Conservation (phyloP, 1,140 invertebrate species). For the Lysiphlebus fabarum region DNA sequence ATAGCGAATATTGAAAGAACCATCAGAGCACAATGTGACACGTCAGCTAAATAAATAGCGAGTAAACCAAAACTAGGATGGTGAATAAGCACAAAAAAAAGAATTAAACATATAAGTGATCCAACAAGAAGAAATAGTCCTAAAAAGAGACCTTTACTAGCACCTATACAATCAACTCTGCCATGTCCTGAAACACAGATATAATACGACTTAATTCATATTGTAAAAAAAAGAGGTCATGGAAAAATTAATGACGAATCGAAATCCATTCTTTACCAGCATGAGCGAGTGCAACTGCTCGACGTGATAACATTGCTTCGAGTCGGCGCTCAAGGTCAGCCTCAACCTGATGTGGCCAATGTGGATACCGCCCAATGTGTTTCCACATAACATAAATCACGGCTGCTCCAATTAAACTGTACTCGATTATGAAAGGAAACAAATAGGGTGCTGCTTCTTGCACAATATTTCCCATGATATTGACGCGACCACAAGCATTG, state of each 20-base stretch:
- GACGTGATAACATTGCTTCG: slow-evolving; percentile 77
- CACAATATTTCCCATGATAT: slow-evolving; percentile 91
- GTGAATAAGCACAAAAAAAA: slow-evolving; percentile 90
- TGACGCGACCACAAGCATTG: slow-evolving; percentile 71
- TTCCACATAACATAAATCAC: slow-evolving; percentile 98
- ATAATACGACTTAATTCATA: too few relatives aligned
- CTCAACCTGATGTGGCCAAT: slow-evolving; percentile 67
- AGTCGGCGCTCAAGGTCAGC: slow-evolving; percentile 81
- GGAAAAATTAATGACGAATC: slow-evolving; percentile 1
- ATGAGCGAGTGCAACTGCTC: slow-evolving; percentile 78
- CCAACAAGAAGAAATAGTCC: slow-evolving; percentile 84
- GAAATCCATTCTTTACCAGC: slow-evolving; percentile 47
- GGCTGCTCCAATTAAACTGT: slow-evolving; percentile 93
- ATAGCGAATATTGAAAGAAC: slow-evolving; percentile 83
- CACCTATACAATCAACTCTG: slow-evolving; percentile 86
- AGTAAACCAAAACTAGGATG: slow-evolving; percentile 74
- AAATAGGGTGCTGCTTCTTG: slow-evolving; percentile 88
- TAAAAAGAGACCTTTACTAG: slow-evolving; percentile 91
- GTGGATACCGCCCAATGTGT: slow-evolving; percentile 82
- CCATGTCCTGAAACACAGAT: slow-evolving; percentile 60
- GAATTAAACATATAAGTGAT: slow-evolving; percentile 87
- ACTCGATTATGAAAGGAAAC: slow-evolving; percentile 96
- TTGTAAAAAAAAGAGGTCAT: too few relatives aligned
- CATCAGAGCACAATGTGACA: slow-evolving; percentile 85
- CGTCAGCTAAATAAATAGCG: slow-evolving; percentile 86